Evolutionary conservation across 2,797 vertebrate genomes (phyloP), one percentile per base, ranked within the genome.

Genomic region (Cyclopterus lumpus): DNA sequence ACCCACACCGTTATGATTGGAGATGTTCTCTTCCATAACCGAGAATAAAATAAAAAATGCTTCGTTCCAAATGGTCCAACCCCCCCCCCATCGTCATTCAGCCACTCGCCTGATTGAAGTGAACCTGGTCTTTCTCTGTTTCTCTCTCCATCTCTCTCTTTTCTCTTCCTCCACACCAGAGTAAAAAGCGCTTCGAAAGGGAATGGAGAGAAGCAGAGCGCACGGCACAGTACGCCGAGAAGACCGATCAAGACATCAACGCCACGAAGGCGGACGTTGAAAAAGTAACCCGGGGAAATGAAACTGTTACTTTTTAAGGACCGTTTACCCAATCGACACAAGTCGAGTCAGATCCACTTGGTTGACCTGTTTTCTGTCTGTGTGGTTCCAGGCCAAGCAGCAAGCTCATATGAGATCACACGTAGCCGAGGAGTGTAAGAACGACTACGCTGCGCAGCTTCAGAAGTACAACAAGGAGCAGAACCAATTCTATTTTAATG

Each of bases 231-330:
- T 93, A 94, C 0, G 96, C 96, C 0, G 96, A 97, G 72, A 95
- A 95, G 75, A 95, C 96, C 0, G 96, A 97, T 79, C 96, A 96
- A 81, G 97, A 97, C 75, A 95, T 97, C 87, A 97, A 97, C 3
- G 96, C 97, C 73, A 97, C 97, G 38, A 97, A 97, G 86, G 97
- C 97, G 0, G 97, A 97, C 0, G 97, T 97, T 73, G 96, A 97
- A 88, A 97, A 97, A 91, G 97, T 96, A 91, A 81, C 6, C 14
- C 18, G 10, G 8, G 40, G 8, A 7, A 26, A 6, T 30, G 26
- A 16, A 20, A 46, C 18, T 0, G 26, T 32, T 11, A 28, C 4
- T 26, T 48, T 46, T 42, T 22, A 59, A 42, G 42, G 40, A 11
- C 30, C 24, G 10, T 75, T 84, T 42, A 6, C 24, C 28, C n/a